Conservation (phyloP, 1,140 invertebrate genomes). For the Zaprionus africanus region DNA sequence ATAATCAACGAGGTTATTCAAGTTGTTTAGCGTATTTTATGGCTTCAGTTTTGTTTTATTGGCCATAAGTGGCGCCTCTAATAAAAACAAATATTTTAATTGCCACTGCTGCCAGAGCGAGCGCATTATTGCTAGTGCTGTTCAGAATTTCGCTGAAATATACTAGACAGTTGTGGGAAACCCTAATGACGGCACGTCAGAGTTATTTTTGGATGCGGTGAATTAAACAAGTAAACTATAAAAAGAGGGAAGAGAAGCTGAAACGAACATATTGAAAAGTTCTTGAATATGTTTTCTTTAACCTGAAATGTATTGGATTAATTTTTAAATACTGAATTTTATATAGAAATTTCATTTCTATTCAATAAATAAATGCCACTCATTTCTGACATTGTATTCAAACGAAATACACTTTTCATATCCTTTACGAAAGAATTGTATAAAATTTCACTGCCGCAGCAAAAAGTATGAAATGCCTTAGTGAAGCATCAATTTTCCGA, state of each 20-base stretch:
- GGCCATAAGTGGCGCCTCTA: neutral
- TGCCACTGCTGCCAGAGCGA: neutral
- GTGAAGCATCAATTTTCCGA: neutral
- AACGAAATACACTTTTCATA: neutral
- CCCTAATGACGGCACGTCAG: conserved; percentile 2
- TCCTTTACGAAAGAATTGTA: neutral
- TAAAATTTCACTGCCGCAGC: neutral
- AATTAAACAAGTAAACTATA: too few relatives aligned
- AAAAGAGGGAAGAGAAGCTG: neutral
- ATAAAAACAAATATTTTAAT: conserved; percentile 1
- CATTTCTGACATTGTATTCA: neutral
- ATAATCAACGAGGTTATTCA: neutral
- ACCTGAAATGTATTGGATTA: too few relatives aligned
- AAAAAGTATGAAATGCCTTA: neutral
- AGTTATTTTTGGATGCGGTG: neutral
- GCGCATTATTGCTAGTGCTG: neutral
- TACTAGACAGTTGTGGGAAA: neutral
- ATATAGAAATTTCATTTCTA: too few relatives aligned
- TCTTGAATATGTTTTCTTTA: too few relatives aligned
- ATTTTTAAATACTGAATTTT: too few relatives aligned
- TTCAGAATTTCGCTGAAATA: neutral
- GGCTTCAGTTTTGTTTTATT: neutral
- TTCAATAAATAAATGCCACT: neutral
- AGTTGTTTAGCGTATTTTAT: neutral
- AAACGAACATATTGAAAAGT: neutral